Evolutionary conservation across 2,113 vertebrate species (phyloP).

Genomic region (Dromas ardeola): DNA sequence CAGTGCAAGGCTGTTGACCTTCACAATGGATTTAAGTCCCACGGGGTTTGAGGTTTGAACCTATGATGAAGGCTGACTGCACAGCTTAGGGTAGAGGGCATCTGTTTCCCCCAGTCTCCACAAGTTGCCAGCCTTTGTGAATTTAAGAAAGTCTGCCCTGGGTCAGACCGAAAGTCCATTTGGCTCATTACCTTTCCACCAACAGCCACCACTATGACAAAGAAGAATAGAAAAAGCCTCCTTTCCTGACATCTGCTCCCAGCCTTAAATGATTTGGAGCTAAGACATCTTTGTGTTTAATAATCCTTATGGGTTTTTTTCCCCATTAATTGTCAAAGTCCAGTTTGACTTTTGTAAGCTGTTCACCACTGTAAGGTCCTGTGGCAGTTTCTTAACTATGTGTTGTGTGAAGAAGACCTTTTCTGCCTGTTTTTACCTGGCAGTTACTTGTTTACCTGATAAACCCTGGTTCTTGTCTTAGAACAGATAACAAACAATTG

Average conservation of each 20-base stretch:
- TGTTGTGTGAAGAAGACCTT: background rate
- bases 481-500: background rate
- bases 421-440: background rate
- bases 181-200: background rate
- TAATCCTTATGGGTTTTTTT: background rate
- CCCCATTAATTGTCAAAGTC: background rate
- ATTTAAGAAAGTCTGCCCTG: background rate
- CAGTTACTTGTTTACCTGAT: background rate
- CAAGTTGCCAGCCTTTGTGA: background rate
- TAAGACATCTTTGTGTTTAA: background rate
- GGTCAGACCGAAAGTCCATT: background rate
- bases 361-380: background rate
- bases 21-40: background rate
- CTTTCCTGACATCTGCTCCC: background rate
- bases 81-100: background rate
- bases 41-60: background rate
- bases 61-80: background rate
- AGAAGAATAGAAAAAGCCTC: background rate
- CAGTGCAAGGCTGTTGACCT: background rate
- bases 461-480: background rate
- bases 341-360: background rate
- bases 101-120: background rate
- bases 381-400: background rate
- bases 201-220: background rate
- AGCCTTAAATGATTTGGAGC: background rate